Percentiles rank a stretch among this genome's conserved stretches.
phyloP scores from a whole-genome alignment of 1,140 invertebrate genomes.

The Trigoniulus corallinus region DNA sequence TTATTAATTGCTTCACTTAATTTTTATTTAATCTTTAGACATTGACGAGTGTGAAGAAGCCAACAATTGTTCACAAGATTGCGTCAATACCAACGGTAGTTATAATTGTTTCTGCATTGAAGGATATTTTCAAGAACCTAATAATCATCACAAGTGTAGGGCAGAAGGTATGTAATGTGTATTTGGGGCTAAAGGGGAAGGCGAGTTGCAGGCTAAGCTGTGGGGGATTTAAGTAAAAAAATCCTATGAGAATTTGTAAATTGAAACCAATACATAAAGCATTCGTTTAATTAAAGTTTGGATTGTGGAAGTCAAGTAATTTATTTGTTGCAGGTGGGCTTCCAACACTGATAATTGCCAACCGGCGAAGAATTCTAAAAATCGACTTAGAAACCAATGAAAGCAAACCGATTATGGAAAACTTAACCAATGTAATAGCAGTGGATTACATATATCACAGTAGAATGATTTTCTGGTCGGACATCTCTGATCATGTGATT shows the following conservation, averaged over 20 bases:
- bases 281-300: too few relatives aligned
- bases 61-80: constrained; percentile 81
- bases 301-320: too few relatives aligned
- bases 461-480: constrained; percentile 89
- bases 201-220: too few relatives aligned
- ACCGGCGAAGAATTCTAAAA: constrained; percentile 72
- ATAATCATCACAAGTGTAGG: constrained; percentile 58
- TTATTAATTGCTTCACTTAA: neutral
- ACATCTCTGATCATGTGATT: constrained; percentile 72
- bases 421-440: constrained; percentile 64
- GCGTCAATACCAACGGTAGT: constrained; percentile 72
- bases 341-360: constrained; percentile 62
- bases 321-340: constrained; percentile 59
- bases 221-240: too few relatives aligned
- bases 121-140: constrained; percentile 71
- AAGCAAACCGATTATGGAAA: constrained; percentile 76
- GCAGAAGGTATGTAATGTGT: constrained; percentile 32
- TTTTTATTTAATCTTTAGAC: constrained; percentile 42
- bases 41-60: constrained; percentile 78
- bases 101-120: constrained; percentile 82
- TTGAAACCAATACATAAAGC: too few relatives aligned
- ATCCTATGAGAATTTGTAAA: too few relatives aligned
- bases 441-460: constrained; percentile 77
- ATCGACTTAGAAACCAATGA: constrained; percentile 53
- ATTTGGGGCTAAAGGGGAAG: too few relatives aligned